A percentile compares a stretch with the other conserved stretches of the same genome.
phyloP scores from a whole-genome alignment of 2,797 vertebrate genomes.

The Gadopsis marmoratus region DNA sequence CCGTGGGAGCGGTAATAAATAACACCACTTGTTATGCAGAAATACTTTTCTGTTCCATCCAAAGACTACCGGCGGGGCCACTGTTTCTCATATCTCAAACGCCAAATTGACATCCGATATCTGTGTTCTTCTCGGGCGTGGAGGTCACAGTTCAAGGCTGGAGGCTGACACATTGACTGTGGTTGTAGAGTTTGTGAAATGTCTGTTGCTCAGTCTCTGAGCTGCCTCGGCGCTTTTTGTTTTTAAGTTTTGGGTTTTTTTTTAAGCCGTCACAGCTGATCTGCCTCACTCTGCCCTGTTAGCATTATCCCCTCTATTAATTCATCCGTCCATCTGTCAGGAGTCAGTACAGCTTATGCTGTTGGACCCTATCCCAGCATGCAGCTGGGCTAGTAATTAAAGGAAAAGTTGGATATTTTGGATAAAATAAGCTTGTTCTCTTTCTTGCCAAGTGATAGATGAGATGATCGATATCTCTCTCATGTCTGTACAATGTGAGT shows the following conservation, averaged over 20 bases:
- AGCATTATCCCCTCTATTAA: not conserved
- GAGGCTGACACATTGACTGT: not conserved
- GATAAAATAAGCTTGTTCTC: not conserved
- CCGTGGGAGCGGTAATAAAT: not conserved
- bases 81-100: not conserved
- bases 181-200: not conserved
- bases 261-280: not conserved
- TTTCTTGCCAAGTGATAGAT: not conserved
- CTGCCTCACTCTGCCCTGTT: not conserved
- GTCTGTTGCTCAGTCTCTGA: not conserved
- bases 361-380: not conserved
- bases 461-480: not conserved
- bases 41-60: not conserved
- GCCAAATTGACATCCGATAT: not conserved
- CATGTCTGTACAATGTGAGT: not conserved
- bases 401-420: not conserved
- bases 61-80: not conserved
- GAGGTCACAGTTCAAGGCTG: not conserved
- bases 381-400: not conserved
- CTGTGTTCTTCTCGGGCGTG: not conserved
- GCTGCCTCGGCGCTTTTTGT: not conserved
- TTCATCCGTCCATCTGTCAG: slow-evolving; percentile 8
- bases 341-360: not conserved
- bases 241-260: not conserved
- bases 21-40: not conserved